phyloP scores from a whole-genome alignment of 2,797 vertebrate species.

The Fratercula arctica region DNA sequence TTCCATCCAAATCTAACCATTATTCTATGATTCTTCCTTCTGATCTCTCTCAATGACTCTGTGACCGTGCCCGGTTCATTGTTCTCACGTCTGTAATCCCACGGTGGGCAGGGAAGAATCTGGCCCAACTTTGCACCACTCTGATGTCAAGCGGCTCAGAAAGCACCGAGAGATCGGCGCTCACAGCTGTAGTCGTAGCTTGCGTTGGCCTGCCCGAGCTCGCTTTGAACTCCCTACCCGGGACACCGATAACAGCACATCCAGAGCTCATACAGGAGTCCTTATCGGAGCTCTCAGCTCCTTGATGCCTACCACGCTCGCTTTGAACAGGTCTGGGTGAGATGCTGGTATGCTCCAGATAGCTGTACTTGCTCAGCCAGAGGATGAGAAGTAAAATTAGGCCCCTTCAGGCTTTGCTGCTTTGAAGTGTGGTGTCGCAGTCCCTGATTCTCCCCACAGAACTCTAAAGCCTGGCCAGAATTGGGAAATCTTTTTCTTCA shows the following conservation, averaged over 20 bases:
- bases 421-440: neutral
- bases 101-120: neutral
- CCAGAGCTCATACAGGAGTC: rapidly evolving
- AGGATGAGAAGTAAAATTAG: neutral
- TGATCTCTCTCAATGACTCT: neutral
- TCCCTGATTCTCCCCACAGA: neutral
- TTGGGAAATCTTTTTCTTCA: neutral
- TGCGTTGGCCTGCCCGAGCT: neutral
- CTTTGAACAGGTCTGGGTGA: neutral
- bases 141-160: neutral
- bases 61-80: rapidly evolving
- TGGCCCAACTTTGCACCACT: neutral
- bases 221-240: neutral
- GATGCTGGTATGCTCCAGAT: neutral
- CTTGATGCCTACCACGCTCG: rapidly evolving
- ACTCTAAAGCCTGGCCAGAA: neutral
- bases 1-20: neutral
- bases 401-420: neutral
- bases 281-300: neutral
- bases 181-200: neutral
- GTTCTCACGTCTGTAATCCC: neutral
- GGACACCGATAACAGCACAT: rapidly evolving
- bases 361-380: too few species aligned
- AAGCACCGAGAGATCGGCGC: neutral
- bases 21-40: neutral